Conservation (phyloP, 2,797 vertebrate genomes). For the Nyctibius grandis region DNA sequence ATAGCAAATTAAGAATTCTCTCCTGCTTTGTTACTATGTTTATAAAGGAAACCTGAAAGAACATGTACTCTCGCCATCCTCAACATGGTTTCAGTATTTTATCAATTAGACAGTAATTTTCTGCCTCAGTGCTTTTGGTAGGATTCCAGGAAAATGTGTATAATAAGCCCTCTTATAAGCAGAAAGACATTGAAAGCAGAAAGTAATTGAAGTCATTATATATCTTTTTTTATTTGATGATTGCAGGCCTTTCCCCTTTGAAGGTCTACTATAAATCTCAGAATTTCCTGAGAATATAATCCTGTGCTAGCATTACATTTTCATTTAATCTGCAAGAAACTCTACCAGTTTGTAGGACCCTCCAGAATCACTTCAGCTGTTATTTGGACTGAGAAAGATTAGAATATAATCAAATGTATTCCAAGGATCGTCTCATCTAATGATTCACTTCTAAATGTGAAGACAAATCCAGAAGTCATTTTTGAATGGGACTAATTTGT, state of each 20-base stretch:
- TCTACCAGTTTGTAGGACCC: background rate
- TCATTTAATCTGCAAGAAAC: background rate
- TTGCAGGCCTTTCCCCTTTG: background rate
- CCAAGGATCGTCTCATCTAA: background rate
- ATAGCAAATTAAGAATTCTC: background rate
- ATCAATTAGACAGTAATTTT: background rate
- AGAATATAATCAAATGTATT: background rate
- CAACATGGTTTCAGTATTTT: background rate
- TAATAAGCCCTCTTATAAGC: background rate
- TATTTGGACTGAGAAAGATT: background rate
- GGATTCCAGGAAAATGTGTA: background rate
- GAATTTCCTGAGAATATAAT: background rate
- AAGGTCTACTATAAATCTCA: background rate
- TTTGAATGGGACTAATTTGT: background rate
- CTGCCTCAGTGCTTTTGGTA: background rate
- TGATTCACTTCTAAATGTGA: background rate
- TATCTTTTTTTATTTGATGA: background rate
- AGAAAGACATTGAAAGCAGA: no score
- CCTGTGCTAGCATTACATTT: background rate
- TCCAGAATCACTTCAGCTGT: background rate
- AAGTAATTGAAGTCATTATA: background rate
- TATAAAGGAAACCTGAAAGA: background rate
- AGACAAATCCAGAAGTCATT: background rate
- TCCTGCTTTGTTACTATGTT: background rate
- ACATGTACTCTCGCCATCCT: background rate